A percentile compares a stretch with the other conserved stretches of the same genome.
phyloP scores from a whole-genome alignment of 2,113 vertebrate species.

The Girardinichthys multiradiatus region DNA sequence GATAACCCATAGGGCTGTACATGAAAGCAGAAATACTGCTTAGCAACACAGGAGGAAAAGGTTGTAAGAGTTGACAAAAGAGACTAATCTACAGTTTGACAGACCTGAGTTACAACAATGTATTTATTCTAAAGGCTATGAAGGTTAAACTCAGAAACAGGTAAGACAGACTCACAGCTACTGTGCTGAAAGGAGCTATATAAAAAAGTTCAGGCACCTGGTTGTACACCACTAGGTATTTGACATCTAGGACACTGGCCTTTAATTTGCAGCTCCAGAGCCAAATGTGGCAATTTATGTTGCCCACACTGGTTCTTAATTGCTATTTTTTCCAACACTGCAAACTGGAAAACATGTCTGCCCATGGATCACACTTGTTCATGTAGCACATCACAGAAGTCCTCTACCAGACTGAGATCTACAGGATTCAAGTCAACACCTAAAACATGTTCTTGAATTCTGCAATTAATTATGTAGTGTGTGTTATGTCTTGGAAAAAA shows the following conservation, averaged over 20 bases:
- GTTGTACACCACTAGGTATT: too few species aligned
- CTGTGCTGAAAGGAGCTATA: not conserved
- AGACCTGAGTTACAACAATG: not conserved
- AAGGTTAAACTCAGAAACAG: not conserved
- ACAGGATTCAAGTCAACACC: not conserved
- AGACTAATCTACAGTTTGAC: not conserved
- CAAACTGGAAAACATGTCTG: not conserved
- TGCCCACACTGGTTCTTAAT: not conserved
- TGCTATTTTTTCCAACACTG: not conserved
- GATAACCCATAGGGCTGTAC: not conserved
- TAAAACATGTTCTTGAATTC: not conserved
- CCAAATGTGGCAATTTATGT: too few species aligned
- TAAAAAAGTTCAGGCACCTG: not conserved
- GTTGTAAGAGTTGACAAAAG: not conserved
- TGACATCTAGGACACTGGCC: too few species aligned
- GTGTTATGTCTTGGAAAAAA: not conserved
- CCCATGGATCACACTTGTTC: too few species aligned
- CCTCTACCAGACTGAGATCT: not conserved
- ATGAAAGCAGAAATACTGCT: not conserved
- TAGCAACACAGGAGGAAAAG: not conserved
- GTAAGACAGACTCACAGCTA: not conserved
- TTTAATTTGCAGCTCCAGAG: too few species aligned
- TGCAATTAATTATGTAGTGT: not conserved
- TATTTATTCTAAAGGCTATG: not conserved
- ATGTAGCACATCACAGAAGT: too few species aligned